A percentile compares a stretch with the other conserved stretches of the same genome.
phyloP scores from a whole-genome alignment of 92 coral and sea anemone species.

The Diadumene lineata region DNA sequence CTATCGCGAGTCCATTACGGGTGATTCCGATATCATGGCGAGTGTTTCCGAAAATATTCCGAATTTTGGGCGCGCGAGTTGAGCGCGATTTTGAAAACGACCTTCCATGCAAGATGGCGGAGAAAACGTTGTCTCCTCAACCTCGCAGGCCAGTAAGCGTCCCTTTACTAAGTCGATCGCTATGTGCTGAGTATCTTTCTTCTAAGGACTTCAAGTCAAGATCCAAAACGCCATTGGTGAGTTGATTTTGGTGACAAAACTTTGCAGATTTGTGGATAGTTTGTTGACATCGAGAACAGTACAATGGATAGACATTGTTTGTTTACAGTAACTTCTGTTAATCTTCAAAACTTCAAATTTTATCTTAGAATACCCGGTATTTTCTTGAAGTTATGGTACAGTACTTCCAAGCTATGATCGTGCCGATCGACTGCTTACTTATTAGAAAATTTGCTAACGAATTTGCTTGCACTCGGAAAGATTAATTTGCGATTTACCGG shows the following conservation, averaged over 20 bases:
- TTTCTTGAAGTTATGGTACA: not conserved
- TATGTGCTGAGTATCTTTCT: slow-evolving; percentile 60
- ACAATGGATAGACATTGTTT: slow-evolving; percentile 5
- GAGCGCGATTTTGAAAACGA: slow-evolving; percentile 64
- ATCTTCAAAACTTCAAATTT: slow-evolving; percentile 5
- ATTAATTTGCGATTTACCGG: no score
- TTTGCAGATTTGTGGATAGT: not conserved
- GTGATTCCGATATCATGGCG: not conserved
- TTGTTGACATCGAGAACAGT: slow-evolving; percentile 12
- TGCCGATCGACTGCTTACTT: not conserved
- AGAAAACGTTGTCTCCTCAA: slow-evolving; percentile 65
- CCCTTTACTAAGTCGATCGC: slow-evolving; percentile 82
- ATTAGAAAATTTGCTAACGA: not conserved
- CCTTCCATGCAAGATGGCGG: slow-evolving; percentile 96
- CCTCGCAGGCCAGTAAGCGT: slow-evolving; percentile 95
- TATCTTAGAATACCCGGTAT: not conserved
- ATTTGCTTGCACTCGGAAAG: no score
- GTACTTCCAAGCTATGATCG: not conserved
- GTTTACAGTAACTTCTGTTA: not conserved
- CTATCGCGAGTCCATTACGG: not conserved
- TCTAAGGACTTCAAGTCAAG: slow-evolving; percentile 58
- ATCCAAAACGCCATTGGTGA: slow-evolving; percentile 81
- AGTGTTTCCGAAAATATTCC: slow-evolving; percentile 58
- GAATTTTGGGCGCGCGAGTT: slow-evolving; percentile 86
- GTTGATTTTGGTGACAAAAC: not conserved